These are phyloP conservation scores for Callinectes sapidus DNA, from an alignment of 2,888 invertebrate genomes.

Conservation along the genomic window DNA sequence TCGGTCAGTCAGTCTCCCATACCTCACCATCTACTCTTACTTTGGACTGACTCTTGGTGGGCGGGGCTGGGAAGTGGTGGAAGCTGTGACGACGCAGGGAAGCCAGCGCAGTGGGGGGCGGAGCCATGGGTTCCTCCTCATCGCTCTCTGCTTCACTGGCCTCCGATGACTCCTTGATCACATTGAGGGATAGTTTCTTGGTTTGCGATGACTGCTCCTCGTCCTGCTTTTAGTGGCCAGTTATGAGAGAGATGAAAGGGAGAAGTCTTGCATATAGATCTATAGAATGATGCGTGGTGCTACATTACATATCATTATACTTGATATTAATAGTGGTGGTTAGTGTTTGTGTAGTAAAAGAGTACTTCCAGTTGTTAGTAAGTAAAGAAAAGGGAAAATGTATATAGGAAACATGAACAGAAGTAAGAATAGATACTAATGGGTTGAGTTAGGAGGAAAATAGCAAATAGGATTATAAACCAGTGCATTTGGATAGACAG, in stretches of 20 bases:
- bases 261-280: neutral
- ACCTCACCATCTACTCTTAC: neutral
- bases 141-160: neutral
- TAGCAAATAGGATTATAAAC: no score
- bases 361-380: no score
- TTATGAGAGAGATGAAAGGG: neutral
- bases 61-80: constrained; percentile 6
- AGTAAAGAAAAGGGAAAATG: no score
- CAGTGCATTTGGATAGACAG: no score
- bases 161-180: constrained; percentile 3
- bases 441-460: no score
- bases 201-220: neutral
- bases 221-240: neutral
- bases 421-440: no score
- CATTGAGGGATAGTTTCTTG: neutral
- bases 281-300: neutral
- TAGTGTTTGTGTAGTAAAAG: no score
- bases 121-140: neutral
- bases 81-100: neutral
- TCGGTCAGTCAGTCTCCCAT: neutral
- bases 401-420: no score
- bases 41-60: neutral
- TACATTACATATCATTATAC: no score
- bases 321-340: no score
- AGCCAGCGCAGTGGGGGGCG: neutral